Evolutionary conservation across 37 sponge, comb jelly and placozoan species (phyloP), one percentile per base, ranked within the genome.

Genomic region (Beroe forskalii): DNA sequence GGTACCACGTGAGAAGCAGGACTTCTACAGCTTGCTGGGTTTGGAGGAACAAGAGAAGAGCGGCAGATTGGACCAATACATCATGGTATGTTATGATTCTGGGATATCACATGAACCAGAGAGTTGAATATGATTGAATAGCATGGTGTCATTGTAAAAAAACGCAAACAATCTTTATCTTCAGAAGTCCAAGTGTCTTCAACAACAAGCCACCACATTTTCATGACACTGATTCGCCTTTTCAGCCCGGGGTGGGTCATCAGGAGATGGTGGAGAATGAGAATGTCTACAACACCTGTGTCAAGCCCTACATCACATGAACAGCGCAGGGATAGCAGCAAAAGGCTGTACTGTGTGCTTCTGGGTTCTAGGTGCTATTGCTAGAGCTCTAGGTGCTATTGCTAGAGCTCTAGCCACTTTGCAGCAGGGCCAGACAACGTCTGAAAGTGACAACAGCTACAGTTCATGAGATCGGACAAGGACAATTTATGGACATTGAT

Each of bases 11-110:
- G 1, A 33, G 39, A 33, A 69, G 12, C 72, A 69, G 72, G 1
- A 27, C 1, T 69, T 69, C 38, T 69, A 69, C 72, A 69, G 12
- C 1, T 27, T 14, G 1, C 32, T 69, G 36, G 72, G 72, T 35
- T 69, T 69, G 72, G 32, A 69, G 32, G 32, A 69, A 32, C 4
- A 33, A 32, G 72, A 69, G 33, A 36, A 69, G 38, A 69, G 38
- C 36, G 32, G 32, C 32, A 17, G 38, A 1, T 14, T 69, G 12
- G 72, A 33, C 4, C 37, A 69, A 17, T 69, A 37, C 39, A 36
- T 69, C 38, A 36, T 33, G 72, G 72, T 69, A 28, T 28, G 17
- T 55, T 17, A 19, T 55, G 17, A 17, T 17, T 55, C 17, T 55
- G 9, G 9, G 60, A 9, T 17, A 55, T 55, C 6, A 28, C 66